Conservation (phyloP, 2,113 vertebrate species). For the Ginglymostoma cirratum region DNA sequence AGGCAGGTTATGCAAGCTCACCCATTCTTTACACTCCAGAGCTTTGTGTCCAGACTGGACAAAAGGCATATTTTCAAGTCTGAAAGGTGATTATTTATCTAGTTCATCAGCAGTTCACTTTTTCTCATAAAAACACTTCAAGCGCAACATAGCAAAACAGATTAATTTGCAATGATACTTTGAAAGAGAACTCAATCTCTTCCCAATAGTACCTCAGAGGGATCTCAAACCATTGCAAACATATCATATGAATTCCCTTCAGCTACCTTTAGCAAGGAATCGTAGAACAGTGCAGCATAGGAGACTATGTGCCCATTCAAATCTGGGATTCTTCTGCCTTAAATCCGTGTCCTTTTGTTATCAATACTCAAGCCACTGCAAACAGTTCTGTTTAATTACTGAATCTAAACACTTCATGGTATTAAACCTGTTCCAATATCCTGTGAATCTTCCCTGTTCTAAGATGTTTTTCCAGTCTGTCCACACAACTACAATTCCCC, state of each 20-base stretch:
- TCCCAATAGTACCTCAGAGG: not conserved
- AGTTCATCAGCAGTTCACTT: not conserved
- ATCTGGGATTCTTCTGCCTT: too few species aligned
- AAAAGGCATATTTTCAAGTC: not conserved
- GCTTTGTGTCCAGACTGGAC: not conserved
- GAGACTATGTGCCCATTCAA: too few species aligned
- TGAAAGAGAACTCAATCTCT: not conserved
- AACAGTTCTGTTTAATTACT: not conserved
- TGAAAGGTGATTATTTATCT: not conserved
- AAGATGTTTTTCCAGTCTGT: not conserved
- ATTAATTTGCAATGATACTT: not conserved
- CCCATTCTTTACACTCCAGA: not conserved
- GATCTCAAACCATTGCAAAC: not conserved
- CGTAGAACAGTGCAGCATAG: too few species aligned
- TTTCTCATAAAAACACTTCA: not conserved
- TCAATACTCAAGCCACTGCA: too few species aligned
- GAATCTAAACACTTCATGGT: not conserved
- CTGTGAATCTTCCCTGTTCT: not conserved
- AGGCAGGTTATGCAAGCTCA: not conserved
- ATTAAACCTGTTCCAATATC: not conserved
- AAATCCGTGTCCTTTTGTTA: too few species aligned
- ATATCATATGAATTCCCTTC: not conserved
- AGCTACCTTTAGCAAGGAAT: not conserved
- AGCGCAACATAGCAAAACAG: not conserved
- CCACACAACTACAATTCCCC: not conserved